A percentile compares a stretch with the other conserved stretches of the same genome.
These are phyloP conservation scores for Ischnura elegans DNA, from an alignment of 2,888 invertebrate species.

Conservation along the genomic window DNA sequence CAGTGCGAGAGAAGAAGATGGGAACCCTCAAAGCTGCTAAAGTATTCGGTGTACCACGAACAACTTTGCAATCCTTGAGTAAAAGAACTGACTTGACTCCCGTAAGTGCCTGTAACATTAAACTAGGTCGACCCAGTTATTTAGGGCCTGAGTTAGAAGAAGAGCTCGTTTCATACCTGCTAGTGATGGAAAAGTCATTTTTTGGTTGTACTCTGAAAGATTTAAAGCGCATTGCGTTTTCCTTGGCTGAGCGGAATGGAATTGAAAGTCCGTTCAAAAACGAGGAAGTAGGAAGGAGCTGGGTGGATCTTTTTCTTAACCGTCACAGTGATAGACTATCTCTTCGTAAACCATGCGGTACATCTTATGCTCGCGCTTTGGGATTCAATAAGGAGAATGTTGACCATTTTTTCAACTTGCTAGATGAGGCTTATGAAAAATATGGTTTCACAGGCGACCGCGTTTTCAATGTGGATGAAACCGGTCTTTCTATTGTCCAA, in stretches of 20 bases:
- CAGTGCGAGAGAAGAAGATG: background rate
- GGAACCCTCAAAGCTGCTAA: background rate
- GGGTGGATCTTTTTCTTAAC: background rate
- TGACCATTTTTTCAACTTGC: slow-evolving; percentile 39
- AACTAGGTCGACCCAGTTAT: too few relatives aligned
- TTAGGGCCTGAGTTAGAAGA: too few relatives aligned
- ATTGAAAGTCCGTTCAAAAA: background rate
- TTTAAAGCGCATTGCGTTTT: background rate
- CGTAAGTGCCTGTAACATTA: too few relatives aligned
- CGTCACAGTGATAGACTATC: background rate
- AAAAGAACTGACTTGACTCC: too few relatives aligned
- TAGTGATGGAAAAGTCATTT: background rate
- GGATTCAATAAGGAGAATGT: slow-evolving; percentile 54
- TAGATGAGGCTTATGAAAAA: background rate
- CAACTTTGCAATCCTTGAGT: too few relatives aligned
- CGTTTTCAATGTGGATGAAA: slow-evolving; percentile 69
- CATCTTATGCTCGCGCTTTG: slow-evolving; percentile 11
- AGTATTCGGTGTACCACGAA: background rate
- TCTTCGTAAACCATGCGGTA: slow-evolving; percentile 35
- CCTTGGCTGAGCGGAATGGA: background rate
- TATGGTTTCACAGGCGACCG: slow-evolving; percentile 6
- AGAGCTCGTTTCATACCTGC: too few relatives aligned
- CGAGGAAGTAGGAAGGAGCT: background rate
- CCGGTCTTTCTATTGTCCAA: slow-evolving; percentile 68
- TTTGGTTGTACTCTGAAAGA: background rate